Evolutionary conservation across 2,888 invertebrate species (phyloP), one percentile per base, ranked within the genome.

Genomic region (Sialis fuliginosa): DNA sequence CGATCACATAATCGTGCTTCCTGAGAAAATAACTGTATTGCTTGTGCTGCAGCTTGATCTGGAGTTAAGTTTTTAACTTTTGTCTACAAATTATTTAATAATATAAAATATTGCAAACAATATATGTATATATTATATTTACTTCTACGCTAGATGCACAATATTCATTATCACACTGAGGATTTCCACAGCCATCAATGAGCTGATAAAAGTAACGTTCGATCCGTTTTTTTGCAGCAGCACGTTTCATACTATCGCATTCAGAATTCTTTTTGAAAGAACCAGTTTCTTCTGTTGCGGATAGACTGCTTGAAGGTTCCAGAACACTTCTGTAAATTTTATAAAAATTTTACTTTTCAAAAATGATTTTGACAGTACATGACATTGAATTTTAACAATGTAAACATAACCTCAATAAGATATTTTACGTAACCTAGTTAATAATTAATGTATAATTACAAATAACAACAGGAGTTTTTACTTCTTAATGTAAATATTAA

Each of bases 181-280:
- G 72, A 65, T 89, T 87, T 30, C 93, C 92, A 67, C 93, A 93
- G 55, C 93, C 93, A 63, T 90, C 86, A 39, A 85, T 80, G 53
- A 93, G 69, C 68, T 93, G 91, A 67, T 87, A 89, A 65, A 92
- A 92, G 66, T 92, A 93, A 58, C 87, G 76, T 66, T 91, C 89
- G 53, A 93, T 92, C 52, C 90, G 70, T 63, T 84, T 83, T 64
- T 81, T 87, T 39, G 88, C 90, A 41, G 80, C 79, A 48, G 79
- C 77, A 46, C 81, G 71, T 68, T 81, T 81, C 80, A 81, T 80
- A 57, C 75, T 77, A 70, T 75, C 75, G 53, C 72, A 70, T 55
- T 68, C 67, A 54, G 58, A 58, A 53, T 58, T 57, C 48, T 52
- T 50, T 48, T 53, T 54, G 45, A 54, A 50, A 35, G 51, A 52